A percentile compares a stretch with the other conserved stretches of the same genome.
These are phyloP conservation scores for Leptarthrus brevirostris DNA, from an alignment of 2,888 invertebrate species.

Conservation along the genomic window DNA sequence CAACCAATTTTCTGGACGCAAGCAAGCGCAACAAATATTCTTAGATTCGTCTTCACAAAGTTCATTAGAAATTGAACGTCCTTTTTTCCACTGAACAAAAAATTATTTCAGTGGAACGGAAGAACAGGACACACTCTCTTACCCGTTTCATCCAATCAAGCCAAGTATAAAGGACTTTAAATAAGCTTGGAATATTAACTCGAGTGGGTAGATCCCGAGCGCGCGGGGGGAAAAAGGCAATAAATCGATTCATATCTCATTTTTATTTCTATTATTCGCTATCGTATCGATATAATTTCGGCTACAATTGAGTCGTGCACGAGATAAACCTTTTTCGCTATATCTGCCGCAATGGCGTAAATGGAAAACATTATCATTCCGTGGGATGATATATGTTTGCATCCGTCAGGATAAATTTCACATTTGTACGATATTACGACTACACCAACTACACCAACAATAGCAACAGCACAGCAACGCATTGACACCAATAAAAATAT, in stretches of 20 bases:
- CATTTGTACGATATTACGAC: not conserved
- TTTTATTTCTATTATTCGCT: not conserved
- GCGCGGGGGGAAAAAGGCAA: not conserved
- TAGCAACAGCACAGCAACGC: not conserved
- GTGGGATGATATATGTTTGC: not conserved
- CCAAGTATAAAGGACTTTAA: not conserved
- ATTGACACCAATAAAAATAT: not conserved
- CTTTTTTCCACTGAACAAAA: no score
- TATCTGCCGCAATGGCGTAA: constrained; percentile 9
- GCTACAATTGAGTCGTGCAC: not conserved
- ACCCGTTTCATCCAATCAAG: no score
- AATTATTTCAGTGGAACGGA: no score
- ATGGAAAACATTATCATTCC: constrained; percentile 2
- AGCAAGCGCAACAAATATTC: no score
- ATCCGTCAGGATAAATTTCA: constrained; percentile 1
- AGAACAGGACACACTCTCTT: no score
- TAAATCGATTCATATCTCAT: not conserved
- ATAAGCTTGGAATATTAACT: not conserved
- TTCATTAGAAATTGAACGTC: no score
- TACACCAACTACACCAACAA: not conserved
- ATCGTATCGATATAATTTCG: not conserved
- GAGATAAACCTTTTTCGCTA: constrained; percentile 1
- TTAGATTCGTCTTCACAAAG: no score
- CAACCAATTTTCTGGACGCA: no score
- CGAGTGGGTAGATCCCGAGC: not conserved